These are phyloP conservation scores for Lasioglossum baleicum DNA, from an alignment of 1,140 invertebrate species.

Conservation along the genomic window DNA sequence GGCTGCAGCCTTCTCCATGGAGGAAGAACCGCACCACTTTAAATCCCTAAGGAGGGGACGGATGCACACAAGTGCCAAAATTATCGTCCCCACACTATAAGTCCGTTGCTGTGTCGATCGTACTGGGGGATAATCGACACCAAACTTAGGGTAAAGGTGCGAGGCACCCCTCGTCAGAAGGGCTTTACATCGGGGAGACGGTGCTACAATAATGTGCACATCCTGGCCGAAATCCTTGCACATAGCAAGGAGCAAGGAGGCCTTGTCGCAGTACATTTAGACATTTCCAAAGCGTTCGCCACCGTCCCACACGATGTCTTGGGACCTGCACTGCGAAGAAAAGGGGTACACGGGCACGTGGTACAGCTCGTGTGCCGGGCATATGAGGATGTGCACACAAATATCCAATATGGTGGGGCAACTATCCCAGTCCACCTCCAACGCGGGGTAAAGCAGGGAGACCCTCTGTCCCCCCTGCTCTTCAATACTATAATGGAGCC, in stretches of 20 bases:
- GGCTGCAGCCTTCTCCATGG: slow-evolving; percentile 48
- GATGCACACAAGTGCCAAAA: slow-evolving; percentile 40
- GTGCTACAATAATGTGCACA: slow-evolving; percentile 50
- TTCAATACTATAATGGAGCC: slow-evolving; percentile 36
- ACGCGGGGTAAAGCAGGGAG: slow-evolving; percentile 39
- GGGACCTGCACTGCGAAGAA: slow-evolving; percentile 23
- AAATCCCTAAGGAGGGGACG: slow-evolving; percentile 59
- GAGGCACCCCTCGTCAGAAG: slow-evolving; percentile 54
- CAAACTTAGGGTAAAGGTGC: slow-evolving; percentile 37
- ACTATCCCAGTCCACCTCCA: slow-evolving; percentile 18
- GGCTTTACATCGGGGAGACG: slow-evolving; percentile 57
- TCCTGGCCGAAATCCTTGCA: slow-evolving; percentile 26
- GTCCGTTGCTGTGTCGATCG: slow-evolving; percentile 48
- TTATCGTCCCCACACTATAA: slow-evolving; percentile 61
- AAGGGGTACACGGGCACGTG: slow-evolving; percentile 33
- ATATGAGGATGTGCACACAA: slow-evolving; percentile 13
- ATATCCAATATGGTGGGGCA: slow-evolving; percentile 7
- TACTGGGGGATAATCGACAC: slow-evolving; percentile 59
- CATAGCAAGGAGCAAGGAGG: slow-evolving; percentile 32
- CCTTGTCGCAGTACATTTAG: slow-evolving; percentile 17
- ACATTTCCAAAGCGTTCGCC: slow-evolving; percentile 33
- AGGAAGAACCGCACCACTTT: slow-evolving; percentile 61
- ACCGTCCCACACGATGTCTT: slow-evolving; percentile 16
- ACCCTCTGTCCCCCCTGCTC: slow-evolving; percentile 5
- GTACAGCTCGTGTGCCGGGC: not conserved